phyloP scores from a whole-genome alignment of 2,888 invertebrate species.

The Deilephila elpenor region DNA sequence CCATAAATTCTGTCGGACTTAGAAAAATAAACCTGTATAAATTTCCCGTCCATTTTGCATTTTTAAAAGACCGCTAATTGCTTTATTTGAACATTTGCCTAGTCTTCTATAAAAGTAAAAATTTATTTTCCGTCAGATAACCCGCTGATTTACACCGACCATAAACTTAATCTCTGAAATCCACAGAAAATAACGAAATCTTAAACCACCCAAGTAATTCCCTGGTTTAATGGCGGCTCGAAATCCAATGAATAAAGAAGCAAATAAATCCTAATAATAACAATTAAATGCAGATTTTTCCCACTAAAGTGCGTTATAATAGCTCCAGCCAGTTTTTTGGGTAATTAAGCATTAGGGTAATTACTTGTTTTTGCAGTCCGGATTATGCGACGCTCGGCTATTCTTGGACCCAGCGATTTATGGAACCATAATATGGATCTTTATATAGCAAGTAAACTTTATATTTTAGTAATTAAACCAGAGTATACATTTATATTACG shows the following conservation, averaged over 20 bases:
- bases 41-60: too few species aligned
- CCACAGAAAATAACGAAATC: neutral
- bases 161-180: too few species aligned
- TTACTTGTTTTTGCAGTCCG: constrained; percentile 47
- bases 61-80: too few species aligned
- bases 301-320: constrained; percentile 28
- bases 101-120: too few species aligned
- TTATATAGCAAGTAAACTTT: too few species aligned
- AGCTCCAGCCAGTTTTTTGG: constrained; percentile 31
- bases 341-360: constrained; percentile 49
- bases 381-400: neutral
- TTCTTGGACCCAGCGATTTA: neutral
- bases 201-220: neutral
- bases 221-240: neutral
- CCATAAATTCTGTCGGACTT: too few species aligned
- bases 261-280: constrained; percentile 26
- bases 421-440: neutral
- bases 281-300: constrained; percentile 27
- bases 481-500: too few species aligned
- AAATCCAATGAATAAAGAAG: neutral
- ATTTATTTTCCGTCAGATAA: too few species aligned
- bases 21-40: too few species aligned
- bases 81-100: too few species aligned
- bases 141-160: too few species aligned
- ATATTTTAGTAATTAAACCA: too few species aligned